Evolutionary conservation across 2,797 vertebrate species (phyloP), one percentile per base, ranked within the genome.

Genomic region (Fistularia tabacaria): DNA sequence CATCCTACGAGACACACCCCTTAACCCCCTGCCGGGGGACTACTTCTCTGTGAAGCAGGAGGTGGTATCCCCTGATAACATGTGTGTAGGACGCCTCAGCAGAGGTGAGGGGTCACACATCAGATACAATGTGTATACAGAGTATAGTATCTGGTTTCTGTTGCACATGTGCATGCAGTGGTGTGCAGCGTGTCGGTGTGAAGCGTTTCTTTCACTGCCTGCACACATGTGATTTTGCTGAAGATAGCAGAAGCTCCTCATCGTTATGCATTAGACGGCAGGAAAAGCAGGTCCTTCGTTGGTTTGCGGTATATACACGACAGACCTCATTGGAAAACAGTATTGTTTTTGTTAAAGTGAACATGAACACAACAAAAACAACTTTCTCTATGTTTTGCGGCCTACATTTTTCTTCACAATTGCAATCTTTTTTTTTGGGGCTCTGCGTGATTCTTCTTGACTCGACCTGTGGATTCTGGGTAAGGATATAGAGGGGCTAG

Each of bases 1-100:
- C 79, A 93, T 98, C 76, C 92, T 97, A 36, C 93, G 96, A 7
- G 97, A 99, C 80, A 87, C 94, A 0, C 86, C 91, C 40, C 87
- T 92, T 57, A 96, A 97, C 74, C 76, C 94, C 9, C 92, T 98
- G 82, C 95, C 92, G 73, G 93, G 84, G 0, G 95, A 99, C 77
- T 98, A 96, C 84, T 98, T 96, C 74, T 85, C 93, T 3, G 91
- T 99, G 88, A 99, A 99, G 79, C 97, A 99, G 84, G 97, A 99
- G 88, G 95, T 99, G 7, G 92, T 98, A 50, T 98, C 96, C 0
- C 92, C 94, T 0, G 97, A 99, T 88, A 98, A 98, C 90, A 98
- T 99, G 97, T 99, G 97, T 69, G 93, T 99, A 91, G 96, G 95
- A 36, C 93, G 97, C 64, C 87, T 97, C 68, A 96, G 94, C 87